These are phyloP conservation scores for Porphyrio hochstetteri DNA, from an alignment of 2,113 vertebrate genomes.

Conservation along the genomic window DNA sequence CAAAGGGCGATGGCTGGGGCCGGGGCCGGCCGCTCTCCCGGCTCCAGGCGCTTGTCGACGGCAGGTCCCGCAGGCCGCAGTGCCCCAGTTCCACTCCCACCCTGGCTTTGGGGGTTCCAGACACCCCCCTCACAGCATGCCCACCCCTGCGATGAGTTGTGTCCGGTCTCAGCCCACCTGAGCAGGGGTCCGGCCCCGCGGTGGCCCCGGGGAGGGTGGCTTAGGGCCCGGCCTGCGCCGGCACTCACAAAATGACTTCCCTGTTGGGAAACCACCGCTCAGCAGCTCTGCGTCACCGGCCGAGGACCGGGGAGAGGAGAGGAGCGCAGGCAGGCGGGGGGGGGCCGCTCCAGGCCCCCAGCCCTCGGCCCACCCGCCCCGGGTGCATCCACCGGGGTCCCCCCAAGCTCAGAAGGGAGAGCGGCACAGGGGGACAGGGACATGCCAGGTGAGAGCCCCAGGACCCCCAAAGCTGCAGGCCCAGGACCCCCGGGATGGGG, in stretches of 20 bases:
- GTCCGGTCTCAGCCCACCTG: not conserved
- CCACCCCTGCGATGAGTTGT: not conserved
- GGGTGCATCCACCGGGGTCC: rapidly evolving
- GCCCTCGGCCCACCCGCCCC: rapidly evolving
- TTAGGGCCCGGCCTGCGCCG: not conserved
- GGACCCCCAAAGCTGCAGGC: too few species aligned
- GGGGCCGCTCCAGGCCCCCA: not conserved
- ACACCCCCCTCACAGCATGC: rapidly evolving
- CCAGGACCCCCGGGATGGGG: not conserved
- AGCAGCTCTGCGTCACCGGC: not conserved
- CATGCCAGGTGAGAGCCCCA: not conserved
- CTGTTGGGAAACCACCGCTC: conserved; percentile 31
- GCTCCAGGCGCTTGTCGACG: not conserved
- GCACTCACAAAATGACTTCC: conserved; percentile 28
- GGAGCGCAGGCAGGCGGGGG: not conserved
- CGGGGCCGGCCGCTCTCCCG: not conserved
- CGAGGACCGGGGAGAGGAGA: not conserved
- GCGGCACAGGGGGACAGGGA: rapidly evolving
- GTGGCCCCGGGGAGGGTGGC: not conserved
- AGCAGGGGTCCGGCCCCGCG: not conserved
- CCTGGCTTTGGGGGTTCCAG: not conserved
- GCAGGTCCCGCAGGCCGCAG: not conserved
- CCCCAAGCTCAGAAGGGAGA: not conserved
- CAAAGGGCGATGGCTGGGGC: not conserved
- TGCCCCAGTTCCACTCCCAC: not conserved